Percentiles rank a stretch among this genome's conserved stretches.
These are phyloP conservation scores for Thunnus albacares DNA, from an alignment of 2,797 vertebrate genomes.

Conservation along the genomic window DNA sequence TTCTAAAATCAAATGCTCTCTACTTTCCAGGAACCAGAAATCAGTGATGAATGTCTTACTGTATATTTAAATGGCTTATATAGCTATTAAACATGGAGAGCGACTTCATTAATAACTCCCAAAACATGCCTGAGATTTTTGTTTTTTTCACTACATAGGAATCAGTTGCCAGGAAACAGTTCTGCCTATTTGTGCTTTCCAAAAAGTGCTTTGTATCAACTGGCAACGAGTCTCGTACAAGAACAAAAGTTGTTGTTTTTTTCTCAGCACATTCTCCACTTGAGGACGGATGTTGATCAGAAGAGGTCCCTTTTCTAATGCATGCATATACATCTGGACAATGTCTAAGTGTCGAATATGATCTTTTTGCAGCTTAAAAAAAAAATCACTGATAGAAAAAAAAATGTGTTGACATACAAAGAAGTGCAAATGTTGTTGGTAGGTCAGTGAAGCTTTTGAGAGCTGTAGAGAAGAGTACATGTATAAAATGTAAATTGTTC, in stretches of 20 bases:
- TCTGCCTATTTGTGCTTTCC: not conserved
- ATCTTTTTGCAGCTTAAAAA: not conserved
- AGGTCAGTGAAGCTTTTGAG: too few species aligned
- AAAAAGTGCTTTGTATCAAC: constrained; percentile 20
- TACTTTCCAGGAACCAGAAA: not conserved
- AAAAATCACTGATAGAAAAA: not conserved
- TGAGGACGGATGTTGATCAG: not conserved
- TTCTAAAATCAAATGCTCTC: not conserved
- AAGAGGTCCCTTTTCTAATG: not conserved
- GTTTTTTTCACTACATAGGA: constrained; percentile 12
- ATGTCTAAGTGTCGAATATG: too few species aligned
- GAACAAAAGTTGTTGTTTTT: not conserved
- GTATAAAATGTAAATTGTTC: too few species aligned
- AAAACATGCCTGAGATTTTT: not conserved
- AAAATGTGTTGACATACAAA: too few species aligned
- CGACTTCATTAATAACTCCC: not conserved
- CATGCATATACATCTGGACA: not conserved
- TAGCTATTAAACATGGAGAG: constrained; percentile 4
- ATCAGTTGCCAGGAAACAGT: constrained; percentile 45
- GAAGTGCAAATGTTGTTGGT: too few species aligned
- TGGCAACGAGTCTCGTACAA: not conserved
- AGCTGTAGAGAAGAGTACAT: too few species aligned
- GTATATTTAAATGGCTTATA: not conserved
- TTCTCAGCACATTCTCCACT: not conserved
- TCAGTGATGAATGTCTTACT: not conserved